These are phyloP conservation scores for Galaxea fascicularis DNA, from an alignment of 92 coral and sea anemone genomes.

Conservation along the genomic window DNA sequence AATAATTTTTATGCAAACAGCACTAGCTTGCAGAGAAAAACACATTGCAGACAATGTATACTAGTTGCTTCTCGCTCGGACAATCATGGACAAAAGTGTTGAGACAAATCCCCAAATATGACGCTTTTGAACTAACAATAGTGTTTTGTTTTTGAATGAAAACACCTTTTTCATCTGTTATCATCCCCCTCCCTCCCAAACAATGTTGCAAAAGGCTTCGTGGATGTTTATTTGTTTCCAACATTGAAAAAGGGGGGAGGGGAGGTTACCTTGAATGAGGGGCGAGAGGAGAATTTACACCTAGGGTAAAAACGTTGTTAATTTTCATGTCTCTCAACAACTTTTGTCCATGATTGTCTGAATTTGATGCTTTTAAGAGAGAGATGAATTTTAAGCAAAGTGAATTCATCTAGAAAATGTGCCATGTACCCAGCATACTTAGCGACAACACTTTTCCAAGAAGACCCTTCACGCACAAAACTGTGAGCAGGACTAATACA, in stretches of 20 bases:
- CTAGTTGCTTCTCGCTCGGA: constrained; percentile 1
- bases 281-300: too few relatives aligned
- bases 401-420: neutral
- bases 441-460: neutral
- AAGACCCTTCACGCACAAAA: neutral
- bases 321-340: neutral
- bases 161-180: too few relatives aligned
- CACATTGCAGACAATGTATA: constrained; percentile 2
- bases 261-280: too few relatives aligned
- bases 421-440: neutral
- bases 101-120: neutral
- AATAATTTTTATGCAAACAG: neutral
- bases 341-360: constrained; percentile 8
- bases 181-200: too few relatives aligned
- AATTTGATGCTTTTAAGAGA: constrained; percentile 1
- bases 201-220: too few relatives aligned
- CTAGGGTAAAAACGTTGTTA: too few relatives aligned
- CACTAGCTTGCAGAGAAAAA: constrained; percentile 6
- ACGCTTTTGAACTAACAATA: too few relatives aligned
- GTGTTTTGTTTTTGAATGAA: too few relatives aligned
- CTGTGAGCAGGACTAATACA: too few relatives aligned
- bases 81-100: constrained; percentile 24
- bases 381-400: neutral
- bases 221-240: too few relatives aligned
- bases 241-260: too few relatives aligned